These are phyloP conservation scores for Ptychoptera albimana DNA, from an alignment of 2,888 invertebrate genomes.

Conservation along the genomic window DNA sequence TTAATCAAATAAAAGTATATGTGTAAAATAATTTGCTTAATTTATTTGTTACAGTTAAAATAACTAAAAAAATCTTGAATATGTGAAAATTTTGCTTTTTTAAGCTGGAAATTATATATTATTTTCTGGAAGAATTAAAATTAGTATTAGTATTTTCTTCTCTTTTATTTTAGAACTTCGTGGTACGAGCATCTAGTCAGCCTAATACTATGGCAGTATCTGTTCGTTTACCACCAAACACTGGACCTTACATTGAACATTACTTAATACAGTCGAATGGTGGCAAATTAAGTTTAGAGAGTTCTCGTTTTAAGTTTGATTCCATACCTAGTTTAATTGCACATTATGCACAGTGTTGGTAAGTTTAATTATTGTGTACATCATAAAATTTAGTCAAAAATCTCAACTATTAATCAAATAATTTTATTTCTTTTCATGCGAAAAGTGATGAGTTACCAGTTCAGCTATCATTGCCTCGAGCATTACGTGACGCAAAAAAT, in stretches of 20 bases:
- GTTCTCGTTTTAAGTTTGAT: constrained; percentile 84
- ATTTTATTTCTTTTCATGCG: constrained; percentile 15
- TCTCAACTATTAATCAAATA: background rate
- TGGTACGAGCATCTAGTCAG: constrained; percentile 88
- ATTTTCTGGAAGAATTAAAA: no score
- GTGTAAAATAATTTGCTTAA: no score
- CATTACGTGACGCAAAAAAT: constrained; percentile 74
- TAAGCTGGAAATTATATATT: no score
- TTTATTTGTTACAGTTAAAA: no score
- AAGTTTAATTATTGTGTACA: constrained; percentile 19
- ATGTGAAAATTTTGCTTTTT: no score
- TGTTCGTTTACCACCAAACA: constrained; percentile 72
- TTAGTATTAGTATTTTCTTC: no score
- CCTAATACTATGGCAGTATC: constrained; percentile 90
- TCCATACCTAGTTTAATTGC: constrained; percentile 85
- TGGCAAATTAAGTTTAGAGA: constrained; percentile 74
- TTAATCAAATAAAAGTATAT: background rate
- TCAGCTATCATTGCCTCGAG: constrained; percentile 68
- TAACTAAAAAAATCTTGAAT: no score
- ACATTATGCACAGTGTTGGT: constrained; percentile 87
- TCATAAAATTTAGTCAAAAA: background rate
- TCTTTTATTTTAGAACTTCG: constrained; percentile 59
- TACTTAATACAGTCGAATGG: constrained; percentile 80
- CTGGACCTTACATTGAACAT: constrained; percentile 87
- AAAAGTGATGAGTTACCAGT: constrained; percentile 82